Base-by-base conservation (phyloP, 2,888 invertebrate species). In the Macaria liturata region DNA sequence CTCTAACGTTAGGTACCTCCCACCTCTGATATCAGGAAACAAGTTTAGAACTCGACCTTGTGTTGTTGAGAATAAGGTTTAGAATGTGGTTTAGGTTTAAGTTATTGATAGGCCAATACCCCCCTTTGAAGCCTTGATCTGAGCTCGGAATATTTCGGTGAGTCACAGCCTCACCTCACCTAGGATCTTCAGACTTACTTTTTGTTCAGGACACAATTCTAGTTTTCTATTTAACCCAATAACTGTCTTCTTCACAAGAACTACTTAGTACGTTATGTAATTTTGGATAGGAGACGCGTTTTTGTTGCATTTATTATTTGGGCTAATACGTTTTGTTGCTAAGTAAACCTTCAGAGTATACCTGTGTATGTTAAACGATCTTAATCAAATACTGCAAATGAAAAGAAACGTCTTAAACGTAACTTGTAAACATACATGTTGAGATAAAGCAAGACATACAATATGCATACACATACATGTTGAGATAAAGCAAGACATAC, bases 61-160 rank as follows among this genome's bases (percentile, higher is more conserved):
- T 51, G 4, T 0, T 0, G 20, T 8, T 2, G 7, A 3, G 0
- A 8, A 54, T 60, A 60, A 49, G 49, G 59, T 32, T 46, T 54
- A 39, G 5, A 44, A 60, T 53, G 46, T 47, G 20, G 20, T 53
- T 59, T 8, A n/a, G 9, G 42, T 46, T 43, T 63, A 46, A 46
- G 56, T 57, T 63, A 72, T 70, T 70, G 75, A 74, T 79, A 83
- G 84, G 83, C 77, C 81, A 80, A 78, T 79, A 77, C 72, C 82
- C 81, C 74, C 72, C 75, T 69, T 47, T 55, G 71, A 75, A 79
- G 68, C 81, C 83, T 83, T 83, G 82, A 82, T 81, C 78, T 82
- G 69, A 70, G 65, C 69, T 73, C 68, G 65, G 70, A 73, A 75
- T 74, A 79, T 76, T 75, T 75, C 57, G 70, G 72, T 63, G 77